Evolutionary conservation across 2,888 invertebrate species (phyloP), one percentile per base, ranked within the genome.

Genomic region (Caenorhabditis panamensis): DNA sequence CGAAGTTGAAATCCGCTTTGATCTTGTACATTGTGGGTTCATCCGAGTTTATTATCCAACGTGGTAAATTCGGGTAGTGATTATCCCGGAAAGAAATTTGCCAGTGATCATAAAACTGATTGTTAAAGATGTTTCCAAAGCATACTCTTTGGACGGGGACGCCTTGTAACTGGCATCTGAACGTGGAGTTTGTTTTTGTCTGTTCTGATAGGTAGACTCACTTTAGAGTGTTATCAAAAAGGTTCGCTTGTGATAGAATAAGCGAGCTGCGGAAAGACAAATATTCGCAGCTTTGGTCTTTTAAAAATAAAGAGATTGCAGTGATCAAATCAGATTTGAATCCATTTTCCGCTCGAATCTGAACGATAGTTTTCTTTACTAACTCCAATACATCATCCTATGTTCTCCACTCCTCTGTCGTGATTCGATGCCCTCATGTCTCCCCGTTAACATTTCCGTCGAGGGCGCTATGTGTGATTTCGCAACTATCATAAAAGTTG

Each of bases 91-190:
- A 73, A 3, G 18, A 36, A 13, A 73, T 44, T n/a, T 49, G 13
- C 59, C 64, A 73, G 41, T 73, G 73, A 18, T 59, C 53, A 16
- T 28, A 59, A 26, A 51, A 73, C 4, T 13, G 8, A 18, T 51
- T 59, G 24, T 53, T 6, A 18, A 36, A 36, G 20, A 73, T 51
- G 28, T 73, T 73, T 1, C 73, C 73, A n/a, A 64, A 73, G 26
- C 11, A 20, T 4, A 73, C 18, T 9, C 24, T 24, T 0, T 26
- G 13, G 9, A 58, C 37, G 24, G 16, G 20, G 1, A 73, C 0
- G 9, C 47, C 24, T 4, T 8, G 20, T 16, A 53, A 9, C 0
- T 9, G 2, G 13, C 59, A 51, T 2, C 73, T 73, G 59, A 59
- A 66, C 51, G 16, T 3, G 22, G 6, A n/a, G 1, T 24, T 1